Conservation (phyloP, 1,140 invertebrate species). For the Pogonus chalceus region DNA sequence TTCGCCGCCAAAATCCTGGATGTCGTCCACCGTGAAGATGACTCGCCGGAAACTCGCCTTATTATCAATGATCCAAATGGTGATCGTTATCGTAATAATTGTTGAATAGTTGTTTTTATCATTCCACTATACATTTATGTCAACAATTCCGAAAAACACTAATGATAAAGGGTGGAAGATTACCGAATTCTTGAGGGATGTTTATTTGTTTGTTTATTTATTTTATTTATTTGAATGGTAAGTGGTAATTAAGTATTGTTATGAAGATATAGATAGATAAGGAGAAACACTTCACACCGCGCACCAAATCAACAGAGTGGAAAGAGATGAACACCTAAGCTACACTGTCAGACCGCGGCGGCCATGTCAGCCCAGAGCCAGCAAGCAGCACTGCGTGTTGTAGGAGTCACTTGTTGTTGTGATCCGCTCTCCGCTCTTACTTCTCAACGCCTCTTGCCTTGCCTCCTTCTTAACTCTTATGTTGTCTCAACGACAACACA, state of each 20-base stretch:
- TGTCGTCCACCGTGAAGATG: neutral
- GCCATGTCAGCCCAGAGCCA: slow-evolving; percentile 1
- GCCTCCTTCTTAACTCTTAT: too few species aligned
- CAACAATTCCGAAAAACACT: too few species aligned
- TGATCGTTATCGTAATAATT: too few species aligned
- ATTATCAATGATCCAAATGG: too few species aligned
- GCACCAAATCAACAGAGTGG: neutral
- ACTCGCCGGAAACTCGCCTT: too few species aligned
- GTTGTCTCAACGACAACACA: neutral
- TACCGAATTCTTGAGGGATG: too few species aligned
- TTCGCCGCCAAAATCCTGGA: neutral
- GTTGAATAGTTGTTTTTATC: neutral
- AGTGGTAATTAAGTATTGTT: neutral
- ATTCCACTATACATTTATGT: neutral
- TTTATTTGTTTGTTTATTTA: neutral
- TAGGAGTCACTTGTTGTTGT: neutral
- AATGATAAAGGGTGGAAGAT: too few species aligned
- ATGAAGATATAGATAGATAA: neutral
- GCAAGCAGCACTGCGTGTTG: neutral
- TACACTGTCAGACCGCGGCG: neutral
- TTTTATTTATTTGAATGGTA: neutral
- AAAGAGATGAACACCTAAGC: neutral
- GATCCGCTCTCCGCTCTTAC: too few species aligned
- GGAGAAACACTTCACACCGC: neutral
- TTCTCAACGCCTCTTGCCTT: too few species aligned